Percentiles rank a stretch among this genome's conserved stretches.
phyloP scores from a whole-genome alignment of 2,113 vertebrate genomes.

The Eurypyga helias region DNA sequence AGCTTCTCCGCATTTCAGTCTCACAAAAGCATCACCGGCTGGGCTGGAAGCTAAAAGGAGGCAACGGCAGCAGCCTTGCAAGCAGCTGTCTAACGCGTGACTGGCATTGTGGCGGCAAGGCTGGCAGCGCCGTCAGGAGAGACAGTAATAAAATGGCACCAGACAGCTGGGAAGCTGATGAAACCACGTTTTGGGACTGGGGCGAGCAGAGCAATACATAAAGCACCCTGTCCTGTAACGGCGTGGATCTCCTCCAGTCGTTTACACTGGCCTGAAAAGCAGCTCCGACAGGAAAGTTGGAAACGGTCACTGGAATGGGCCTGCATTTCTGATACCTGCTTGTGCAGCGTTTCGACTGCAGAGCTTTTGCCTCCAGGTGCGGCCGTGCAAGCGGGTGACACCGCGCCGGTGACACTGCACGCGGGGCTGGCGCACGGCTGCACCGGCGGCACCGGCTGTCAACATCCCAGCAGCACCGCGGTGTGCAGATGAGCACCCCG shows the following conservation, averaged over 20 bases:
- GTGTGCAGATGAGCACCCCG: fast-evolving
- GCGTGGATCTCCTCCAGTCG: fast-evolving
- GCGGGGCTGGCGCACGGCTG: not conserved
- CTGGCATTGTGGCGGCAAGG: not conserved
- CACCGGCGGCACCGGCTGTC: fast-evolving
- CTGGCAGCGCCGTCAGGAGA: not conserved
- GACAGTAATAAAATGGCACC: not conserved
- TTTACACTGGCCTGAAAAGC: not conserved
- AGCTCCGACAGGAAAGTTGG: not conserved
- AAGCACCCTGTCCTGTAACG: not conserved
- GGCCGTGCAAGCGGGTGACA: too few species aligned
- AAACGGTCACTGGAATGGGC: not conserved
- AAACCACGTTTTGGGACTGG: not conserved
- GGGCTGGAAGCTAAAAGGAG: not conserved
- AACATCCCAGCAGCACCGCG: fast-evolving
- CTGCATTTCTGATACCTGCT: not conserved
- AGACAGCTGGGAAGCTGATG: not conserved
- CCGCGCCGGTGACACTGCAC: not conserved
- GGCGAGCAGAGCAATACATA: not conserved
- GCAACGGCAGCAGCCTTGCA: fast-evolving
- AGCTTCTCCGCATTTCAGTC: not conserved
- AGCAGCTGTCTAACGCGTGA: not conserved
- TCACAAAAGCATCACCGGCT: not conserved
- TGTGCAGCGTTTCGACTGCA: not conserved
- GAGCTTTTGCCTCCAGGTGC: too few species aligned